Base-by-base conservation (phyloP, 2,888 invertebrate species). In the Sphecodes monilicornis region DNA sequence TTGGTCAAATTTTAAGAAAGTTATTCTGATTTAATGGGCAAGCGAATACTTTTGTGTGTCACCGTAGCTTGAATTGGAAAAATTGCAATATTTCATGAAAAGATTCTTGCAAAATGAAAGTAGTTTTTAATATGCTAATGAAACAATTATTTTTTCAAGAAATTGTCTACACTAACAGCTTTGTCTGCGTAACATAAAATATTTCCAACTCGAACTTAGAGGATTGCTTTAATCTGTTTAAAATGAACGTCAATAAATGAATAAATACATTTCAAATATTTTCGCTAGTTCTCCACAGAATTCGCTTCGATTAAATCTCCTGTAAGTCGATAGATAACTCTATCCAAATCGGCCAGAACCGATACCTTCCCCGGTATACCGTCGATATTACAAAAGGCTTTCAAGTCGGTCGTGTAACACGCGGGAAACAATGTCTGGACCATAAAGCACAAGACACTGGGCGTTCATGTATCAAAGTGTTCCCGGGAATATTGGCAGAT, bases 401-500 rank as follows among this genome's bases (percentile, higher is more conserved):
- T 60, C 60, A 60, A 29, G 60, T 60, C 60, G 60, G 29, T 8
- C 60, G 60, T 60, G 29, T 60, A 60, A 60, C 29, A 60, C 60
- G 60, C 60, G 29, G 60, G 29, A 60, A 60, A 60, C 60, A 60
- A 60, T 60, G 60, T 60, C 60, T 29, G 60, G 60, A 18, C 60
- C 60, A 29, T 60, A 60, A 60, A 60, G 60, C 60, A 60, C 60
- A 60, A 60, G 60, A 60, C 29, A 60, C 32, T 60, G 60, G 57
- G 29, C 60, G 60, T 60, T 60, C 60, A 60, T 60, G 60, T 29
- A 60, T 60, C 60, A 60, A 60, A 60, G 60, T 32, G 60, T 68
- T 39, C 22, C n/a, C 36, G 39, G n/a, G 39, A 5, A 39, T 39
- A 39, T 68, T 68, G 66, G 68, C 68, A 39, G 68, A 68, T 68